Percentiles rank a stretch among this genome's conserved stretches.
Conservation (phyloP, 2,888 invertebrate species). For the Scaptomyza parva region DNA sequence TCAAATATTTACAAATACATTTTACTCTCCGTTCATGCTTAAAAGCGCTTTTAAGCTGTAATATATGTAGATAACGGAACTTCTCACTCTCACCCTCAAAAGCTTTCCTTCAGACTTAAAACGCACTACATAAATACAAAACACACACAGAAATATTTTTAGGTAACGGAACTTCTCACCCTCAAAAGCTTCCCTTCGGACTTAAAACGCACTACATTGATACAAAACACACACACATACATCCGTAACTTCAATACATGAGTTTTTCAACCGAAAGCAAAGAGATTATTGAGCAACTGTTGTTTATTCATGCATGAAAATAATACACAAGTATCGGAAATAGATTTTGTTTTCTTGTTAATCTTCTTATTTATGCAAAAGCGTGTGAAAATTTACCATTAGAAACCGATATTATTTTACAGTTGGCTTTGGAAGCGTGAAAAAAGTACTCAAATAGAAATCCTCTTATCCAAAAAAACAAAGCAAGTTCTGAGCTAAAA, state of each 20-base stretch:
- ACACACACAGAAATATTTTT: neutral
- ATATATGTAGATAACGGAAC: too few relatives aligned
- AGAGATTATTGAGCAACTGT: neutral
- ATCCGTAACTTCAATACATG: too few relatives aligned
- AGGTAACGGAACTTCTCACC: neutral
- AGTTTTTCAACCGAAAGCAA: too few relatives aligned
- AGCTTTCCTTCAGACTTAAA: neutral
- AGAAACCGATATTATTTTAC: neutral
- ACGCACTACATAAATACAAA: neutral
- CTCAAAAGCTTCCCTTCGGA: neutral
- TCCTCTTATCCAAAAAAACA: neutral
- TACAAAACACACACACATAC: too few relatives aligned
- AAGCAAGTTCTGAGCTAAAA: too few relatives aligned
- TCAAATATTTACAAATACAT: neutral
- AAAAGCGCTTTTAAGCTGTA: neutral
- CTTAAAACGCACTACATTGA: neutral
- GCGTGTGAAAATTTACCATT: neutral
- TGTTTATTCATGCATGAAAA: conserved; percentile 13
- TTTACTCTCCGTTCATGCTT: neutral
- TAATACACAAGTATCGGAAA: neutral
- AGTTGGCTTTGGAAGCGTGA: neutral
- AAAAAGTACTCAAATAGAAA: neutral
- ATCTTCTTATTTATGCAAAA: neutral
- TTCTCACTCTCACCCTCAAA: neutral
- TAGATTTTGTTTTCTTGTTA: neutral